Evolutionary conservation across 2,113 vertebrate species (phyloP).

Genomic region (Colistium nudipinnis): DNA sequence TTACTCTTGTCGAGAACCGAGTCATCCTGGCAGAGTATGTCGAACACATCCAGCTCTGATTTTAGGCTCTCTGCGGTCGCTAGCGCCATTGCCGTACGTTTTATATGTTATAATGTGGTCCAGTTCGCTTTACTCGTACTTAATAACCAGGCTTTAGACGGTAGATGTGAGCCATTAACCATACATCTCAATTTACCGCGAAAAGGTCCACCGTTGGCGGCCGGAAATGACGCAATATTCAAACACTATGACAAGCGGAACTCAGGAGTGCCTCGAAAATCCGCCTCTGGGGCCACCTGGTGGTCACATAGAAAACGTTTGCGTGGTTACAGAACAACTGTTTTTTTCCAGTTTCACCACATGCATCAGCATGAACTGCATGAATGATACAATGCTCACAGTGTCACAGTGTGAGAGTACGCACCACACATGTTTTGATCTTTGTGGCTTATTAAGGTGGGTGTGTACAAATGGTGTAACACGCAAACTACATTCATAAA

Average conservation of each 20-base stretch:
- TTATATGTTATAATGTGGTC: too few species aligned
- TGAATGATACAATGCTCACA: background rate
- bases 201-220: conserved; percentile 66
- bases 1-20: conserved; percentile 79
- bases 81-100: conserved; percentile 72
- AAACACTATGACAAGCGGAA: conserved; percentile 13
- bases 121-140: background rate
- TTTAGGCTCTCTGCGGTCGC: conserved; percentile 65
- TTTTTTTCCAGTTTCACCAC: background rate
- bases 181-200: conserved; percentile 73
- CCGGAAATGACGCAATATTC: conserved; percentile 44
- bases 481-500: too few species aligned
- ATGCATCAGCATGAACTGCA: background rate
- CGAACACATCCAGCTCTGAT: conserved; percentile 75
- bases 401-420: background rate
- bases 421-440: background rate
- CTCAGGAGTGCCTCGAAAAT: background rate
- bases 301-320: background rate
- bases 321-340: background rate
- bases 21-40: conserved; percentile 68
- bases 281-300: background rate
- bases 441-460: background rate
- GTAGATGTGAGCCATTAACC: too few species aligned
- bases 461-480: too few species aligned
- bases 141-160: too few species aligned